Percentiles rank a stretch among this genome's conserved stretches.
Evolutionary conservation across 2,888 invertebrate genomes (phyloP).

Genomic region (Zeuzera pyrina): DNA sequence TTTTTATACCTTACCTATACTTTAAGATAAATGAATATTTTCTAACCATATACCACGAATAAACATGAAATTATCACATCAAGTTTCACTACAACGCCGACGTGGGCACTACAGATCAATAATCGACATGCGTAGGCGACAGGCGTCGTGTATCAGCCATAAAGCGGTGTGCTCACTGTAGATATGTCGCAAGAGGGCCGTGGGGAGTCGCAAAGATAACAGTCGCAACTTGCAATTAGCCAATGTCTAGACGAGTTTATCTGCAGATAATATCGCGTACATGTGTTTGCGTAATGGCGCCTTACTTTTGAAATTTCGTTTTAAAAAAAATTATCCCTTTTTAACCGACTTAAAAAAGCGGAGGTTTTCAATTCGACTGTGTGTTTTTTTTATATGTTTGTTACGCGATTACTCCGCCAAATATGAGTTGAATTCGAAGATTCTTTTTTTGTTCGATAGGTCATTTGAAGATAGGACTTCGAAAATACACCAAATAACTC

Average conservation of each 20-base stretch:
- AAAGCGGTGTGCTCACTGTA: slow-evolving; percentile 19
- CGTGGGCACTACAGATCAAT: not conserved
- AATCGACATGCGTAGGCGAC: slow-evolving; percentile 15
- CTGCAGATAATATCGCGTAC: slow-evolving; percentile 1
- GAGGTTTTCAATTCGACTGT: slow-evolving; percentile 3
- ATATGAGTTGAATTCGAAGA: not conserved
- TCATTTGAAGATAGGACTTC: no score
- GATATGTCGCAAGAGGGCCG: slow-evolving; percentile 14
- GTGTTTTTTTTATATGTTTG: not conserved
- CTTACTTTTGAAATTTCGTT: no score
- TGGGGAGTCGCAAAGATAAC: slow-evolving; percentile 12
- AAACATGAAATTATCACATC: no score
- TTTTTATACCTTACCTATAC: no score
- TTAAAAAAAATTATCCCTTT: no score
- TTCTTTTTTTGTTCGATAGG: not conserved
- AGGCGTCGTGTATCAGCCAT: slow-evolving; percentile 12
- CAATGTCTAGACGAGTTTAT: slow-evolving; percentile 26
- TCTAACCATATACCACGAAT: no score
- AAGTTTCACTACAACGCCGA: no score
- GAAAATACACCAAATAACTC: no score
- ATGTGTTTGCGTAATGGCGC: slow-evolving; percentile 5
- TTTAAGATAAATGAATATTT: no score
- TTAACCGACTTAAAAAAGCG: not conserved
- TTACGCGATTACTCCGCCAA: not conserved
- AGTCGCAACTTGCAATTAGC: slow-evolving; percentile 26